Evolutionary conservation across 2,113 vertebrate genomes (phyloP), one percentile per base, ranked within the genome.

Genomic region (Pygoscelis antarcticus): DNA sequence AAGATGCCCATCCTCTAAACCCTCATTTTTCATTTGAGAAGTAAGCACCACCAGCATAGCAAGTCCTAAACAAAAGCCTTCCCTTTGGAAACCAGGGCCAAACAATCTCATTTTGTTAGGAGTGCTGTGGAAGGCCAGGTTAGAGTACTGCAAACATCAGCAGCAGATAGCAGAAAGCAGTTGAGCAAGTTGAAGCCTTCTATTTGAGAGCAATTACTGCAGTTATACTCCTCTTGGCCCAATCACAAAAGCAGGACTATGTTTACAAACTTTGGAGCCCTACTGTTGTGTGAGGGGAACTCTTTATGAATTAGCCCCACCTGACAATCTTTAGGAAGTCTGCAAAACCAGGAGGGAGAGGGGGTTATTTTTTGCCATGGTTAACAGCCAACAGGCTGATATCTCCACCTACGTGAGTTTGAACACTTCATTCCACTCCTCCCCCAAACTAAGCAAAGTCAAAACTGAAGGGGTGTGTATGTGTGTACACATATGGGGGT

Each of bases 251-350:
- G 82, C 70, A 65, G 57, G 51, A 83, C 26, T 22, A 44, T 92
- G 68, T 93, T 95, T 94, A 95, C 90, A 92, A 86, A 57, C 83
- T 74, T 29, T 21, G 20, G 26, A 93, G 52, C 52, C 74, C 47
- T 36, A 19, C 52, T 79, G 40, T 11, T 93, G 30, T 44, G 49
- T 17, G 13, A 87, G 66, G 61, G 47, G 38, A 84, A 25, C 62
- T 51, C 58, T 65, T 52, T 12, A 36, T 11, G 16, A 62, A 81
- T 91, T 68, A 81, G 42, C 74, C 74, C 78, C 87, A 95, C 84
- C 66, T 87, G 61, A 87, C 21, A 75, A 32, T 34, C 81, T 84
- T 76, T 29, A 96, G 96, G 87, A 96, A 96, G 87, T 61, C 70
- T 94, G 57, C 26, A 95, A 83, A 82, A 49, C 21, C 40, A 32